Conservation (phyloP, 1,140 invertebrate species). For the Musca domestica region DNA sequence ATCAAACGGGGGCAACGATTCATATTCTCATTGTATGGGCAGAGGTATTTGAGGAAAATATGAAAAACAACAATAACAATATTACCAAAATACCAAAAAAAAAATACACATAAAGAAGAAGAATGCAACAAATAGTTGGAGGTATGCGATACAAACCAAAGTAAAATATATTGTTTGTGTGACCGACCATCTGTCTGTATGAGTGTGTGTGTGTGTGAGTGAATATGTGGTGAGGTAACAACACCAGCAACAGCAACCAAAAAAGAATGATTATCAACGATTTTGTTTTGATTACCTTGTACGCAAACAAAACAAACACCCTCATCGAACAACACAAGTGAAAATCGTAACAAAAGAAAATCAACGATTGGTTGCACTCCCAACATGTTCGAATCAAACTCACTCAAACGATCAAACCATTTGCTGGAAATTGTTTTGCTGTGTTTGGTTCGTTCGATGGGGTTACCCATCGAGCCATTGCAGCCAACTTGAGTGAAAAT, state of each 20-base stretch:
- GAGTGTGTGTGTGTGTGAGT: not conserved
- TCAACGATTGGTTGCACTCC: not conserved
- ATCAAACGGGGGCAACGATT: too few relatives aligned
- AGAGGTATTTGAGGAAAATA: not conserved
- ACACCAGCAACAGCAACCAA: not conserved
- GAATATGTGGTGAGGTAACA: not conserved
- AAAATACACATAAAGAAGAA: not conserved
- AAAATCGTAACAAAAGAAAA: not conserved
- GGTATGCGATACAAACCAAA: too few relatives aligned
- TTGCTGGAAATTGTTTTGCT: too few relatives aligned
- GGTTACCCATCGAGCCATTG: too few relatives aligned
- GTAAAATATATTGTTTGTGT: too few relatives aligned
- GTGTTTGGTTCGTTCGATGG: too few relatives aligned
- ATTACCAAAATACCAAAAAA: not conserved
- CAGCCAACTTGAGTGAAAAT: too few relatives aligned
- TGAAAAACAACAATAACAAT: not conserved
- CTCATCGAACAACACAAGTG: not conserved
- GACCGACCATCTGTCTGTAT: too few relatives aligned
- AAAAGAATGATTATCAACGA: slow-evolving; percentile 3
- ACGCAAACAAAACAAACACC: slow-evolving; percentile 12
- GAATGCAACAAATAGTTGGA: not conserved
- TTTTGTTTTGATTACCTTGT: slow-evolving; percentile 18
- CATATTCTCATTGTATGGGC: too few relatives aligned
- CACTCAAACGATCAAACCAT: slow-evolving; percentile 14
- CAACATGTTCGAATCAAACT: slow-evolving; percentile 1